These are phyloP conservation scores for Sinocyclocheilus rhinocerous DNA, from an alignment of 2,113 vertebrate species.

Conservation along the genomic window DNA sequence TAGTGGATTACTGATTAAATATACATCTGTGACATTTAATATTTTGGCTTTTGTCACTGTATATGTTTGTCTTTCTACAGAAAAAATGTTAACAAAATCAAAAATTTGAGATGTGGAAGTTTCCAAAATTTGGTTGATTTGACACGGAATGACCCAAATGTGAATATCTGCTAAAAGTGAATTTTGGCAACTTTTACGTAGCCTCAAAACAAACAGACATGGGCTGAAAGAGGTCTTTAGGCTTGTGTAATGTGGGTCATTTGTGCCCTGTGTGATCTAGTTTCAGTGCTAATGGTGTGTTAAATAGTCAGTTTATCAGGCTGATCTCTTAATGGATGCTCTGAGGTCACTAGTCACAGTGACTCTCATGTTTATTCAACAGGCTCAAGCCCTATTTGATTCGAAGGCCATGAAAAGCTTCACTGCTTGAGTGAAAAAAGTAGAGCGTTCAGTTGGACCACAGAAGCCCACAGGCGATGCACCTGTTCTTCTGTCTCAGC, in stretches of 20 bases:
- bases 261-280: slow-evolving; percentile 46
- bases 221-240: neutral
- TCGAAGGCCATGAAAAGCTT: neutral
- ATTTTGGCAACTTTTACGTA: neutral
- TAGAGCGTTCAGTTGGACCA: neutral
- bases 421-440: neutral
- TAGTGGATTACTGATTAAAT: too few relatives aligned
- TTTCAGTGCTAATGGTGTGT: slow-evolving; percentile 54
- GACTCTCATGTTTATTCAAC: slow-evolving; percentile 49
- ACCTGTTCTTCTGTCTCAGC: slow-evolving; percentile 4
- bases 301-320: slow-evolving; percentile 52
- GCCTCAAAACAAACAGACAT: neutral
- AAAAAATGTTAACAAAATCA: too few relatives aligned
- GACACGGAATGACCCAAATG: too few relatives aligned
- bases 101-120: too few relatives aligned
- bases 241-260: slow-evolving; percentile 50
- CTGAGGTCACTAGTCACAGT: neutral
- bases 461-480: neutral
- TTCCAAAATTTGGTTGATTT: too few relatives aligned
- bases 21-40: too few relatives aligned
- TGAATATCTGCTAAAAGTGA: neutral
- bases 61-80: too few relatives aligned
- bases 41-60: too few relatives aligned
- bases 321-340: slow-evolving; percentile 47
- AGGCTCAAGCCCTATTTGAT: neutral